Evolutionary conservation across 2,888 invertebrate genomes (phyloP), one percentile per base, ranked within the genome.

Genomic region (Apamea epomidion): DNA sequence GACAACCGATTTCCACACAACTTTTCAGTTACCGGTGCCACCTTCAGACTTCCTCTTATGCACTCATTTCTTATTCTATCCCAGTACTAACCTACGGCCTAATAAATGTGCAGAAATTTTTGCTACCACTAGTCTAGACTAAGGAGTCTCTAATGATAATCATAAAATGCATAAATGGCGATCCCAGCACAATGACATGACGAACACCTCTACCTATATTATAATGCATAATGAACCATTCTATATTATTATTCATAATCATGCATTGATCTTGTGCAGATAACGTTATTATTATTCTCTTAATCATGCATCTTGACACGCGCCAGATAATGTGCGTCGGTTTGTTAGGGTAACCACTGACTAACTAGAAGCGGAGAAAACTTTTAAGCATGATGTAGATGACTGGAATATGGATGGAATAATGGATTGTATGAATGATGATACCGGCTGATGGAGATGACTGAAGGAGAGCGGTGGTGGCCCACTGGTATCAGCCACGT

Each of bases 291-390:
- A 62, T 21, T 42, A 8, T 37, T 42, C 29, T 69, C 37, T 37
- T 7, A 51, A 67, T 45, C 62, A 74, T 68, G 74, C 68, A 81
- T 54, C 60, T 79, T 51, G 48, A 79, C 81, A 79, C 64, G 48
- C 65, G 65, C 71, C 32, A 29, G 64, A 69, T 58, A 37, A 72
- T 60, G 37, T 51, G 72, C 72, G 67, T 77, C 21, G 25, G 42
- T 60, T 67, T 64, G 12, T 82, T 51, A 82, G n/a, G 82, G 68
- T 73, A 1, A 25, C 16, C 7, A 21, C 37, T 64, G 42, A 82
- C 72, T 68, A 21, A 76, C 72, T 54, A 25, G 60, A 29, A 62
- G 29, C 37, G 10, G 48, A n/a, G 25, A 25, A 65, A 18, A 48
- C 0, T 10, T 45, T 10, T 2, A 0, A 25, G 45, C 18, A 48